Percentiles rank a stretch among this genome's conserved stretches.
Conservation (phyloP, 2,113 vertebrate species). For the Elanus axillaris region DNA sequence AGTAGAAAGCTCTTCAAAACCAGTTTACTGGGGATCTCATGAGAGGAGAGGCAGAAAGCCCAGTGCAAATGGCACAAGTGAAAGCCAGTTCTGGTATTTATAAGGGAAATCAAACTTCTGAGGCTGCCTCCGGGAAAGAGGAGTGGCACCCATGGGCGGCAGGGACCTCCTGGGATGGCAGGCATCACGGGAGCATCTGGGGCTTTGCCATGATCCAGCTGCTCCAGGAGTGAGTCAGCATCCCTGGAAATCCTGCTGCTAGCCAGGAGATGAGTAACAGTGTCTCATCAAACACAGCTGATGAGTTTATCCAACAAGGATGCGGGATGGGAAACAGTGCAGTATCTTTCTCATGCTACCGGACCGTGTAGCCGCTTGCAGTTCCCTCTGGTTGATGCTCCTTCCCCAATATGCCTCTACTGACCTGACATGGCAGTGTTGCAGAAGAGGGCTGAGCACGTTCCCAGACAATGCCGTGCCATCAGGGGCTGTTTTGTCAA, state of each 20-base stretch:
- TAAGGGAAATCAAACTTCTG: neutral
- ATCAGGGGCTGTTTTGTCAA: neutral
- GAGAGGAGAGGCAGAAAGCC: neutral
- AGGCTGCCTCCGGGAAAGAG: neutral
- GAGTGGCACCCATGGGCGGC: rapidly evolving
- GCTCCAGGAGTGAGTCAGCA: neutral
- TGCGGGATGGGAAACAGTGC: rapidly evolving
- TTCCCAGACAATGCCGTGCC: neutral
- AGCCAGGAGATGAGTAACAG: neutral
- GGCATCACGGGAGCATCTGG: rapidly evolving
- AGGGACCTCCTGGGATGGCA: neutral
- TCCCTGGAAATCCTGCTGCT: neutral
- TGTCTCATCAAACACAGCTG: neutral
- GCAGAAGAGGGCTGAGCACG: neutral
- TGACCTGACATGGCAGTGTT: rapidly evolving
- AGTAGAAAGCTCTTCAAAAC: neutral
- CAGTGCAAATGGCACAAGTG: neutral
- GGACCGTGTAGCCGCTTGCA: rapidly evolving
- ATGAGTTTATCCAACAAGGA: neutral
- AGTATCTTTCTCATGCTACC: rapidly evolving
- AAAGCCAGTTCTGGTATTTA: neutral
- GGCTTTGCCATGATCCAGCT: neutral
- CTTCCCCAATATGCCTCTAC: neutral
- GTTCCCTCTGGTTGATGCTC: neutral
- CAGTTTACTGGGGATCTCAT: neutral